Base-by-base conservation (phyloP, 2,113 vertebrate genomes). In the Arvicanthis niloticus region DNA sequence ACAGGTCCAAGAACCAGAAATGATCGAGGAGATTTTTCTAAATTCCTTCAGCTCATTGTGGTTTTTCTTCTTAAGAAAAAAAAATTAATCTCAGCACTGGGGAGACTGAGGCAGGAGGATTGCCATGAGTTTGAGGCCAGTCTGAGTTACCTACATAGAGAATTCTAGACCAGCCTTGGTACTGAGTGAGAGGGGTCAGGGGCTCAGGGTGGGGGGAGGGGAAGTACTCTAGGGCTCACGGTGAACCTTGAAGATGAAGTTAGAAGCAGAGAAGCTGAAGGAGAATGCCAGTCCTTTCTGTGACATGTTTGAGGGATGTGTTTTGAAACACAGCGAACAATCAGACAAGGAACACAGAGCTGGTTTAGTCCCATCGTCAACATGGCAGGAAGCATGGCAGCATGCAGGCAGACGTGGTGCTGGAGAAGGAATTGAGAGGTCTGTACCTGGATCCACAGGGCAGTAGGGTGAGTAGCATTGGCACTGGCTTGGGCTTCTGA, bases 11-110 rank as follows among this genome's bases (percentile, higher is more conserved):
- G 37, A 29, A n/a, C 45, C 67, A 93, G 85, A 56, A 42, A 17
- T 70, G 68, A 21, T n/a, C 65, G 22, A 42, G 48, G 53, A 58
- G 42, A 37, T 76, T 95, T 94, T 60, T 84, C n/a, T 48, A 34
- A 67, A 51, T 58, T 73, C 24, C 13, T 12, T 91, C 87, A 91
- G 70, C 40, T 84, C 60, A 1, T 81, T 29, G 60, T 72, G 76
- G 72, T 93, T 82, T 65, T 89, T 17, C 87, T 90, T 77, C 40
- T 67, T 72, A 73, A 60, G 67, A 91, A 91, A 91, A n/a, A 91
- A 93, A 60, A n/a, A 51, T 51, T 37, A 68, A 68, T 51, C 42
- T 68, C 10, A 67, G 62, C 10, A 68, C 65, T 68, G 5, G 45
- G 42, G 31, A 87, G 17, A 51, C 29, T 34, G 80, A 86, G 60